Conservation (phyloP, 2,797 vertebrate genomes). For the Xiphophorus birchmanni region DNA sequence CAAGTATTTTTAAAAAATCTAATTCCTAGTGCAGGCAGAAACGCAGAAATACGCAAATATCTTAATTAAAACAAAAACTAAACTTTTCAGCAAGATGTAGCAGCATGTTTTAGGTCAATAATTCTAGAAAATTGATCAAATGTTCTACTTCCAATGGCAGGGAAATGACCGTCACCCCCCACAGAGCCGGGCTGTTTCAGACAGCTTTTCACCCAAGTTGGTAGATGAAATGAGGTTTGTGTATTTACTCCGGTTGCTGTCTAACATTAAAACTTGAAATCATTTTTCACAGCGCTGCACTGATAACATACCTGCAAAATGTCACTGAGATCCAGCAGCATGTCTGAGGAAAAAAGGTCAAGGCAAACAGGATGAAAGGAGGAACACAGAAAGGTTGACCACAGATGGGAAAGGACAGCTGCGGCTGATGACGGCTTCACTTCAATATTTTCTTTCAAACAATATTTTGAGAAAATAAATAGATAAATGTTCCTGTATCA, state of each 20-base stretch:
- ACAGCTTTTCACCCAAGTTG: background rate
- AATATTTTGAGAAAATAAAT: background rate
- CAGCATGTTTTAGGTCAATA: no score
- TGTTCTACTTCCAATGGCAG: no score
- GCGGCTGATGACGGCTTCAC: background rate
- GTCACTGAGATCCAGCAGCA: conserved; percentile 97
- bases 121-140: no score
- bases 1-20: no score
- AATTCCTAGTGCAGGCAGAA: no score
- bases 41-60: no score
- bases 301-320: conserved; percentile 88
- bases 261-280: background rate
- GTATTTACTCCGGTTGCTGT: background rate
- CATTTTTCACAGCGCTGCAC: background rate
- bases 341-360: conserved; percentile 83
- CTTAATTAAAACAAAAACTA: no score
- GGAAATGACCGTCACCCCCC: background rate
- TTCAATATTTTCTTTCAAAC: background rate
- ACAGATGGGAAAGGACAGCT: background rate
- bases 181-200: background rate
- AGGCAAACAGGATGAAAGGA: conserved; percentile 23
- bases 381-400: background rate
- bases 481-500: background rate
- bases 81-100: no score
- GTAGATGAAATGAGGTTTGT: background rate